These are phyloP conservation scores for Muscina levida DNA, from an alignment of 2,888 invertebrate species.

Conservation along the genomic window DNA sequence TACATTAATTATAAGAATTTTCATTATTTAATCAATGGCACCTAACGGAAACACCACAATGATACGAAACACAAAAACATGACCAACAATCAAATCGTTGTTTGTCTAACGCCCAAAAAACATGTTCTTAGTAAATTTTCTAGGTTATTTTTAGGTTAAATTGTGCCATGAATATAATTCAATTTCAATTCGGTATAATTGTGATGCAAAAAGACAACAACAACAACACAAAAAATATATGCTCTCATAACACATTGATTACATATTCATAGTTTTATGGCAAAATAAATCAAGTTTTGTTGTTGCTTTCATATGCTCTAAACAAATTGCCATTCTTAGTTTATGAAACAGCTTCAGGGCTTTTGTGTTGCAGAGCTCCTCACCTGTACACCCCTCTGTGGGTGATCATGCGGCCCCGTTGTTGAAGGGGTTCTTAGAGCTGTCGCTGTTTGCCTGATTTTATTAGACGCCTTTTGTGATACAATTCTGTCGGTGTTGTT, in stretches of 20 bases:
- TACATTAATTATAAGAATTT: too few relatives aligned
- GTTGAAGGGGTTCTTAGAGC: not conserved
- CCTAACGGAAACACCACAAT: too few relatives aligned
- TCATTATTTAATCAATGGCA: too few relatives aligned
- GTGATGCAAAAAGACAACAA: not conserved
- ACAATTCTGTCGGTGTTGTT: slow-evolving; percentile 51
- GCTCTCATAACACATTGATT: slow-evolving; percentile 50
- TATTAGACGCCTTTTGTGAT: slow-evolving; percentile 32
- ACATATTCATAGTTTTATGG: slow-evolving; percentile 46
- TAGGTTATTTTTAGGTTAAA: not conserved
- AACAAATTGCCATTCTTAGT: slow-evolving; percentile 26
- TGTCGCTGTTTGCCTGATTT: slow-evolving; percentile 20
- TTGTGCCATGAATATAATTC: slow-evolving; percentile 19
- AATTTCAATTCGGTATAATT: slow-evolving; percentile 8
- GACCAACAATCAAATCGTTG: not conserved
- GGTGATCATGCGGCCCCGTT: not conserved
- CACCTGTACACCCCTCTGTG: not conserved
- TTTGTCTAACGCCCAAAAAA: slow-evolving; percentile 16
- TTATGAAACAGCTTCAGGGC: slow-evolving; percentile 37
- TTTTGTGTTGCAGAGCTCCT: not conserved
- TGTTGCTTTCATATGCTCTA: slow-evolving; percentile 10
- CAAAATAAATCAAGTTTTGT: slow-evolving; percentile 57
- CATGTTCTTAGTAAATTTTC: slow-evolving; percentile 12
- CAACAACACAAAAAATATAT: not conserved
- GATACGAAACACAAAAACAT: not conserved